Base-by-base conservation (phyloP, 2,113 vertebrate species). In the Grallaria varia region DNA sequence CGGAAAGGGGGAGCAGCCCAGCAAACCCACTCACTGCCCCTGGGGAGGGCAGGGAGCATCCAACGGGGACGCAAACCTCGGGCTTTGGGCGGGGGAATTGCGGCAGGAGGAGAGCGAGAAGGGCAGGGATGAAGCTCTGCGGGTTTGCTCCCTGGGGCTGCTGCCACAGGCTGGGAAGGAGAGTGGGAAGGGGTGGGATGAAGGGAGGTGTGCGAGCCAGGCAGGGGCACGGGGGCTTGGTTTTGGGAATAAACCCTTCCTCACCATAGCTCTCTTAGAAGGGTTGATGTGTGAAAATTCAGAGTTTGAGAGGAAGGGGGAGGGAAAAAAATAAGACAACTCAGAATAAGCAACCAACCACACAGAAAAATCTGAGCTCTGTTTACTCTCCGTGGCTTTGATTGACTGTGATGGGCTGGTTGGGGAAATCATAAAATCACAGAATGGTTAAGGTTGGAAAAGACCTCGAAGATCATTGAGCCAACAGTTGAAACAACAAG, bases 331-430 rank as follows among this genome's bases (percentile, higher is more conserved):
- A 13, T 4, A 33, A 24, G 4, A 8, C 6, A 56, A 23, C 9
- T 59, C 58, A 6, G 66, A 91, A 66, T n/a, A 62, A 77, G 49
- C 31, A 86, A 80, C 4, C 6, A 4, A 44, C 11, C 47, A 15
- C 62, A 5, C 2, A 5, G 6, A 28, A 5, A 68, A 39, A 52
- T 35, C 58, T 42, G 22, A 47, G 59, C 1, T 1, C 49, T 47
- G 59, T 74, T 47, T 81, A 24, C 21, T 35, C 37, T 75, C 20
- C 2, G 0, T 1, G 2, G 27, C 27, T 94, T 60, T 25, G n/a
- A 35, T 3, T 42, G 39, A 20, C 44, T 15, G 39, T 0, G 7
- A 44, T 0, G 6, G 31, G 7, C 19, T 79, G 55, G 19, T 18
- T 28, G 50, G 62, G 53, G 37, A 68, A 88, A 58, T 8, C 8